A percentile compares a stretch with the other conserved stretches of the same genome.
phyloP scores from a whole-genome alignment of 2,113 vertebrate species.

The Oceanodroma tethys region DNA sequence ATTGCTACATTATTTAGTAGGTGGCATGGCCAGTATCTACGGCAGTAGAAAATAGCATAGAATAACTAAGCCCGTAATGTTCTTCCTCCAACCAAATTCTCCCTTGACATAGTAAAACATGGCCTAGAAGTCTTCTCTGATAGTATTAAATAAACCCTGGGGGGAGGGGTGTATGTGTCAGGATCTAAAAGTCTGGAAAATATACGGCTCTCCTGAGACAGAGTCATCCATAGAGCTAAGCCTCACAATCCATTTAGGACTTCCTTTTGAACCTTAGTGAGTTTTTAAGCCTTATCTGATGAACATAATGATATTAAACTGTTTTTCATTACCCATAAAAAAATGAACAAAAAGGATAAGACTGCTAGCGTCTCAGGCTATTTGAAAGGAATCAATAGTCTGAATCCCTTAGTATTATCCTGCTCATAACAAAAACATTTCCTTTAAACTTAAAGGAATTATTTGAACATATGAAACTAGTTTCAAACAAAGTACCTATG shows the following conservation, averaged over 20 bases:
- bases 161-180: background rate
- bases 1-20: background rate
- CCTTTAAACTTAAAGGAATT: background rate
- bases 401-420: background rate
- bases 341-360: slow-evolving; percentile 48
- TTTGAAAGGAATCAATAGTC: slow-evolving; percentile 39
- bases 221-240: background rate
- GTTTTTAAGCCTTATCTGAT: slow-evolving; percentile 59
- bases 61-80: background rate
- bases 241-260: slow-evolving; percentile 17
- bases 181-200: slow-evolving; percentile 25
- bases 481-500: background rate
- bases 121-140: background rate
- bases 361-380: background rate
- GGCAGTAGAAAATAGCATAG: fast-evolving
- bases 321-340: slow-evolving; percentile 55
- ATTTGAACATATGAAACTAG: background rate
- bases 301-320: slow-evolving; percentile 61
- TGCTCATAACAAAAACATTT: background rate
- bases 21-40: background rate
- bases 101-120: background rate
- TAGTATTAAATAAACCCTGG: background rate
- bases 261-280: slow-evolving; percentile 13
- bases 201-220: background rate
- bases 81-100: background rate